phyloP scores from a whole-genome alignment of 1,140 invertebrate species.

The Hermetia illucens region DNA sequence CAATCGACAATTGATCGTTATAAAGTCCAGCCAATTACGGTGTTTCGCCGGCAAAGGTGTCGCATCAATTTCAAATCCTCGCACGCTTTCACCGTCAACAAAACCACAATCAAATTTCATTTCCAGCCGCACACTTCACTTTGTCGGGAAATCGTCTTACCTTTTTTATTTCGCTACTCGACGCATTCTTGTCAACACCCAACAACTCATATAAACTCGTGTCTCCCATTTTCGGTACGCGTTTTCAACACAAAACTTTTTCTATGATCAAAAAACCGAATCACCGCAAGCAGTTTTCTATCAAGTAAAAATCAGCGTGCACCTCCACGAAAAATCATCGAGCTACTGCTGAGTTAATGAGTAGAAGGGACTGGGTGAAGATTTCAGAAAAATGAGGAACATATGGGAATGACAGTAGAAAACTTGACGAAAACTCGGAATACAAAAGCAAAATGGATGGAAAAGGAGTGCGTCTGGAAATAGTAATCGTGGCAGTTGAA shows the following conservation, averaged over 20 bases:
- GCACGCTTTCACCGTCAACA: no score
- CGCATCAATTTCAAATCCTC: no score
- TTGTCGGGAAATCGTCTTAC: conserved; percentile 34
- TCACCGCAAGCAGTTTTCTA: no score
- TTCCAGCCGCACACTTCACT: no score
- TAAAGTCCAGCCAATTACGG: no score
- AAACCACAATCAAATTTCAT: background rate
- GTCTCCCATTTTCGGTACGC: conserved; percentile 48
- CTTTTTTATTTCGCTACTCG: conserved; percentile 75
- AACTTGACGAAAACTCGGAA: background rate
- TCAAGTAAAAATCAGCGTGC: no score
- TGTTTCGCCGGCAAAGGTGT: no score
- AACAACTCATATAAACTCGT: conserved; percentile 72
- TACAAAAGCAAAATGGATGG: background rate
- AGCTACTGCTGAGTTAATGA: background rate
- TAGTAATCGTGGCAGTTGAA: no score
- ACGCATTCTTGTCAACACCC: conserved; percentile 57
- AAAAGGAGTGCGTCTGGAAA: background rate
- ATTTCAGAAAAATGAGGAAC: background rate
- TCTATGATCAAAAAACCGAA: background rate
- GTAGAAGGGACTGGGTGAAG: background rate
- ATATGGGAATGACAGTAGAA: background rate
- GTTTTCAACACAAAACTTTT: no score
- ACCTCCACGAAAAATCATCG: no score
- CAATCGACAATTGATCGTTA: no score